Percentiles rank a stretch among this genome's conserved stretches.
Conservation (phyloP, 2,113 vertebrate genomes). For the Gallinago media region DNA sequence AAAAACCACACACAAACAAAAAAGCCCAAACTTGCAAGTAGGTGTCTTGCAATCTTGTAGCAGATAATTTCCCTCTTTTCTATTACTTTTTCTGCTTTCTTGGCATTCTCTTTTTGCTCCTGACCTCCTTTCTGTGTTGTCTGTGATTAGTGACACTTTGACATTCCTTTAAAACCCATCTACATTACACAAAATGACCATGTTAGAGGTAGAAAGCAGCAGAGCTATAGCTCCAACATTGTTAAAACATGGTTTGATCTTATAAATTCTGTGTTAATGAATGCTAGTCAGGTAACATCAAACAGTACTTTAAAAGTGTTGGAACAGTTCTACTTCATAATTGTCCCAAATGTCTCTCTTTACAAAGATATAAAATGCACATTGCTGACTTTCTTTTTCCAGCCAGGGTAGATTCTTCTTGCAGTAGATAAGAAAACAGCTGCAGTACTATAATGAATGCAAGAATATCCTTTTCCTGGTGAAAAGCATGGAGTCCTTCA, state of each 20-base stretch:
- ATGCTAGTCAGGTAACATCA: neutral
- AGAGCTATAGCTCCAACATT: neutral
- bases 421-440: neutral
- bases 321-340: neutral
- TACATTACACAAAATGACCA: neutral
- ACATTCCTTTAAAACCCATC: neutral
- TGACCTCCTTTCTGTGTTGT: neutral
- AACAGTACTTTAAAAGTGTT: neutral
- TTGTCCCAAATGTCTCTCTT: neutral
- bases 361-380: neutral
- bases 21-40: neutral
- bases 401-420: neutral
- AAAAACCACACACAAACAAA: neutral
- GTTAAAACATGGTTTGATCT: neutral
- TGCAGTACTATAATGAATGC: neutral
- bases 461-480: neutral
- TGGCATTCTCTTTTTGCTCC: neutral
- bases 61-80: neutral
- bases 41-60: neutral
- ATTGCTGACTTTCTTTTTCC: neutral
- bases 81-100: neutral
- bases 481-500: neutral
- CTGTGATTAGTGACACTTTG: neutral
- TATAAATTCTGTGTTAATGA: neutral
- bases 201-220: neutral